Evolutionary conservation across 2,113 vertebrate species (phyloP).

Genomic region (Hydropotes inermis): DNA sequence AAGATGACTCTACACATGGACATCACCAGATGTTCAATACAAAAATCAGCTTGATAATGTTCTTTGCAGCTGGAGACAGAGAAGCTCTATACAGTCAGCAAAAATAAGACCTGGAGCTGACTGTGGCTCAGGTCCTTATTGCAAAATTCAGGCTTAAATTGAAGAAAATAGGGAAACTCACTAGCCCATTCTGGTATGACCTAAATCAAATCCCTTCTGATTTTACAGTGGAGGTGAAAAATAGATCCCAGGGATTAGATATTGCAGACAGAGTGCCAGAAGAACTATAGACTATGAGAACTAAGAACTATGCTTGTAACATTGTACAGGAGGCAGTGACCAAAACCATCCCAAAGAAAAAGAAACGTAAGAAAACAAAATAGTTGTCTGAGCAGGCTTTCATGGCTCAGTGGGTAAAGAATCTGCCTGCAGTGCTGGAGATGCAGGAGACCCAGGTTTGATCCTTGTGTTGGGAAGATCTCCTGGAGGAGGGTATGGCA

Average conservation of each 20-base stretch:
- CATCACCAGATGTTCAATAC: background rate
- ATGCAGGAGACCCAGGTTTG: background rate
- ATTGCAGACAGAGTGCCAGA: background rate
- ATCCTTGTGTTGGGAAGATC: background rate
- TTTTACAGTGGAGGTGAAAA: background rate
- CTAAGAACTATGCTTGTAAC: background rate
- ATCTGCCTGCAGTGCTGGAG: background rate
- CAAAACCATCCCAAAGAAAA: background rate
- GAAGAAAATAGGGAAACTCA: background rate
- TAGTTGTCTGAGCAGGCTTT: background rate
- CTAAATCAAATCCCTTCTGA: background rate
- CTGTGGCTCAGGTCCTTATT: background rate
- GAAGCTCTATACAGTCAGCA: background rate
- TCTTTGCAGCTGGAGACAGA: background rate
- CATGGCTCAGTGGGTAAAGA: background rate
- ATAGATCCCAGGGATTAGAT: background rate
- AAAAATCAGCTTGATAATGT: background rate
- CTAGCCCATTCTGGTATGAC: background rate
- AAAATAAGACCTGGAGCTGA: background rate
- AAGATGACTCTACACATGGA: background rate
- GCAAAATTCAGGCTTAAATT: background rate
- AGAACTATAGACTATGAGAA: background rate
- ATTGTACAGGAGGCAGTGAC: background rate
- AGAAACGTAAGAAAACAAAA: background rate
- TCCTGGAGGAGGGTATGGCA: background rate